Percentiles rank a stretch among this genome's conserved stretches.
These are phyloP conservation scores for Cremastobaeus sp. DNA, from an alignment of 2,888 invertebrate species.

Conservation along the genomic window DNA sequence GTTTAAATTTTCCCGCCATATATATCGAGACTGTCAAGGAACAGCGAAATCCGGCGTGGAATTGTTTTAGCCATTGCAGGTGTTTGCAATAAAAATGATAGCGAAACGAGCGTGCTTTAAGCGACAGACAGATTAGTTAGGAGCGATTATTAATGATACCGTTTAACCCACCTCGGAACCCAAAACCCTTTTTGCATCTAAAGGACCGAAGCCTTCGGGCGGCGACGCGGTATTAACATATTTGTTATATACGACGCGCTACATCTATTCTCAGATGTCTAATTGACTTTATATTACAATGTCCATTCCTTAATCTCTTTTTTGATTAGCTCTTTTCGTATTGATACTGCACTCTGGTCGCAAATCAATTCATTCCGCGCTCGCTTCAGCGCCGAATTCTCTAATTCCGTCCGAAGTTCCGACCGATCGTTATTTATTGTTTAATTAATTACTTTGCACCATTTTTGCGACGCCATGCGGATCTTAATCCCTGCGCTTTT, in stretches of 20 bases:
- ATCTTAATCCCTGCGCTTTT: no score
- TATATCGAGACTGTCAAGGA: neutral
- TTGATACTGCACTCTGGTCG: constrained; percentile 54
- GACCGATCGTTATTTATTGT: no score
- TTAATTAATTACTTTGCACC: no score
- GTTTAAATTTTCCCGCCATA: neutral
- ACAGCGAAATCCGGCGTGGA: constrained; percentile 2
- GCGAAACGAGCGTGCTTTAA: constrained; percentile 72
- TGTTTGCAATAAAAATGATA: constrained; percentile 69
- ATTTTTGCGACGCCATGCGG: no score
- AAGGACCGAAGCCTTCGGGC: constrained; percentile 71
- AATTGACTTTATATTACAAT: constrained; percentile 78
- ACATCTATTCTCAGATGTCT: constrained; percentile 76
- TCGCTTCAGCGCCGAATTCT: no score
- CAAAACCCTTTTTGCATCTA: constrained; percentile 67
- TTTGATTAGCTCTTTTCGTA: constrained; percentile 55
- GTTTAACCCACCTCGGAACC: constrained; percentile 81
- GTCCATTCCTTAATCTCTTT: constrained; percentile 57
- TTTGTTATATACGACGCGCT: constrained; percentile 78
- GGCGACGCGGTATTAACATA: constrained; percentile 75
- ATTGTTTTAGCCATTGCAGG: constrained; percentile 44
- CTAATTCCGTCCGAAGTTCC: neutral
- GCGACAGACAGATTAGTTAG: constrained; percentile 83
- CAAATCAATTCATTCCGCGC: no score
- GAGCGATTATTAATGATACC: constrained; percentile 82